phyloP scores from a whole-genome alignment of 2,888 invertebrate genomes.

The Antheraea yamamai region DNA sequence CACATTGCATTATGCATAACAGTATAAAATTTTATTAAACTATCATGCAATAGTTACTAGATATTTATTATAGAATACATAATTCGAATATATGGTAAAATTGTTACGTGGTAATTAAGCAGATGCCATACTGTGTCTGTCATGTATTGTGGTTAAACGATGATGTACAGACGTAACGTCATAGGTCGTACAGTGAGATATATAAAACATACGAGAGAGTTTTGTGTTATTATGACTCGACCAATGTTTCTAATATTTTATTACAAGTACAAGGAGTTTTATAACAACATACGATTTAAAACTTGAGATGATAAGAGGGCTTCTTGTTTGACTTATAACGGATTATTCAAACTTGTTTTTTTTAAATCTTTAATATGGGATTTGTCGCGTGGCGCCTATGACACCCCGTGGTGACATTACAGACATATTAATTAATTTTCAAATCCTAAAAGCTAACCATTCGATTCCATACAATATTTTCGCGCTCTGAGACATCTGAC shows the following conservation, averaged over 20 bases:
- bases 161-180: neutral
- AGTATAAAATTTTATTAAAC: neutral
- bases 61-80: too few species aligned
- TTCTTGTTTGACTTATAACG: neutral
- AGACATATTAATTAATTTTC: too few species aligned
- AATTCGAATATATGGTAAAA: too few species aligned
- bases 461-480: too few species aligned
- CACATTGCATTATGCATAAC: neutral
- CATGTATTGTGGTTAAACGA: neutral
- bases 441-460: too few species aligned
- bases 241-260: neutral
- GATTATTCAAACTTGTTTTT: neutral
- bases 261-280: neutral
- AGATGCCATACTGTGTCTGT: neutral
- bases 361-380: too few species aligned
- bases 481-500: too few species aligned
- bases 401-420: too few species aligned
- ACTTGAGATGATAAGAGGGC: neutral
- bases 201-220: slow-evolving; percentile 1
- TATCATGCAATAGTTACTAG: neutral
- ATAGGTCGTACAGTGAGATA: neutral
- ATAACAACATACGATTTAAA: too few species aligned
- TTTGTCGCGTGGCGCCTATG: neutral
- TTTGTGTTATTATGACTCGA: neutral
- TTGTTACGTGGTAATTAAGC: neutral